Base-by-base conservation (phyloP, 2,888 invertebrate species). In the Agonopterix alstromeriana region DNA sequence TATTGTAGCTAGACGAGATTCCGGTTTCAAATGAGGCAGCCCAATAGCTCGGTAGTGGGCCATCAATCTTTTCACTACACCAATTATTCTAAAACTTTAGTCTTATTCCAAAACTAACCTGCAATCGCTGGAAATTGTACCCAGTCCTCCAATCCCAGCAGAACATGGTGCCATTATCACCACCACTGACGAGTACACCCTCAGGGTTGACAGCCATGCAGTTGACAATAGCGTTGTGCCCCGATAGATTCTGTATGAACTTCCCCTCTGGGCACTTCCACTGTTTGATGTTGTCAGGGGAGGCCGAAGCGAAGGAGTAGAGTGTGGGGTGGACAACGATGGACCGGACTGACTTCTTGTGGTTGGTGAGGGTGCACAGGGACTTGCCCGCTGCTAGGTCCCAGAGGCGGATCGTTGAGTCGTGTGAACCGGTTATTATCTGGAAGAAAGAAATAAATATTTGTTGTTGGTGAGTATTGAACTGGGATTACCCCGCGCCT, bases 131-230 rank as follows among this genome's bases (percentile, higher is more conserved):
- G 89, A 99, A 99, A 86, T 99, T 99, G 73, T 99, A 99, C 0
- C 99, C 99, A 0, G 98, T 98, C 66, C 97, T 91, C 99, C 99
- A 99, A 77, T 99, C 99, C 99, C 99, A 99, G 67, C 97, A 95
- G 78, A 96, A 94, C 91, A 99, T 91, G 0, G 98, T 97, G 0
- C 99, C 99, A 74, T 99, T 99, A 76, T 99, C 99, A 14, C 97
- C 99, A 3, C 98, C 99, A 4, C 98, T 99, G 2, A 99, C 98
- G 3, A 99, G 85, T 9, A 99, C 99, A 0, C 98, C 97, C 67
- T 98, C 98, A 0, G 94, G 91, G 85, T 99, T 99, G 5, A 97
- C 94, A 0, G 97, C 98, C 82, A 99, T 91, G 65, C 98, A 97
- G 86, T 99, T 99, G 35, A 99, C 94, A 57, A 99, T 99, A 0